phyloP scores from a whole-genome alignment of 2,797 vertebrate genomes.

The Danio jaintianensis region DNA sequence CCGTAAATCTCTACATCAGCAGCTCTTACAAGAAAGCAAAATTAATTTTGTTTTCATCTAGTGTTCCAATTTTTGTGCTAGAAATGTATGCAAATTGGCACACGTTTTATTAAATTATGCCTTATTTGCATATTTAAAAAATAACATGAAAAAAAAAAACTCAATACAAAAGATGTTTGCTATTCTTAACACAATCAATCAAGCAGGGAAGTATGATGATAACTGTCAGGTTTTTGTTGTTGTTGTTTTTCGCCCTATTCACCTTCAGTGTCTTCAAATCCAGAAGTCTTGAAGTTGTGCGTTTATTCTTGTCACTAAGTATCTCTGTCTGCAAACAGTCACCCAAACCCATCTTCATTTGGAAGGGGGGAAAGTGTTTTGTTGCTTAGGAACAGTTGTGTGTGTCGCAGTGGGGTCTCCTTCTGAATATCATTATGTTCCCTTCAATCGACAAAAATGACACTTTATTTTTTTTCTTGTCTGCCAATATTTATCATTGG shows the following conservation, averaged over 20 bases:
- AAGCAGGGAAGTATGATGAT: too few relatives aligned
- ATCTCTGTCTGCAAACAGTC: slow-evolving; percentile 14
- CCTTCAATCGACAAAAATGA: slow-evolving; percentile 69
- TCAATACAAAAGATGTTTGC: too few relatives aligned
- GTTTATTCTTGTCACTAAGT: slow-evolving; percentile 2
- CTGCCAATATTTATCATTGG: slow-evolving; percentile 77
- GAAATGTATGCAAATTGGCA: too few relatives aligned
- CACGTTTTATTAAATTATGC: too few relatives aligned
- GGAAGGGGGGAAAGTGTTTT: slow-evolving; percentile 71
- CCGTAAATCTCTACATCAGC: too few relatives aligned
- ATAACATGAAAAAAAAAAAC: too few relatives aligned
- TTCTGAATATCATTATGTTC: slow-evolving; percentile 80
- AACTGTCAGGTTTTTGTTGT: too few relatives aligned
- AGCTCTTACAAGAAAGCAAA: too few relatives aligned
- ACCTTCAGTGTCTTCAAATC: neutral
- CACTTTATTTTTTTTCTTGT: slow-evolving; percentile 73
- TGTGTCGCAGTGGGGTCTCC: slow-evolving; percentile 72
- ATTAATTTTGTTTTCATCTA: too few relatives aligned
- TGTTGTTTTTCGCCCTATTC: too few relatives aligned
- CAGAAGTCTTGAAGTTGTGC: neutral
- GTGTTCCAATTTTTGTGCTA: too few relatives aligned
- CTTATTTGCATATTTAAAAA: neutral
- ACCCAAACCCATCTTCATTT: slow-evolving; percentile 47
- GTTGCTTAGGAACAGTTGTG: slow-evolving; percentile 83
- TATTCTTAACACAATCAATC: too few relatives aligned